Percentiles rank a stretch among this genome's conserved stretches.
Evolutionary conservation across 2,888 invertebrate genomes (phyloP).

Genomic region (Ophonus ardosiacus): DNA sequence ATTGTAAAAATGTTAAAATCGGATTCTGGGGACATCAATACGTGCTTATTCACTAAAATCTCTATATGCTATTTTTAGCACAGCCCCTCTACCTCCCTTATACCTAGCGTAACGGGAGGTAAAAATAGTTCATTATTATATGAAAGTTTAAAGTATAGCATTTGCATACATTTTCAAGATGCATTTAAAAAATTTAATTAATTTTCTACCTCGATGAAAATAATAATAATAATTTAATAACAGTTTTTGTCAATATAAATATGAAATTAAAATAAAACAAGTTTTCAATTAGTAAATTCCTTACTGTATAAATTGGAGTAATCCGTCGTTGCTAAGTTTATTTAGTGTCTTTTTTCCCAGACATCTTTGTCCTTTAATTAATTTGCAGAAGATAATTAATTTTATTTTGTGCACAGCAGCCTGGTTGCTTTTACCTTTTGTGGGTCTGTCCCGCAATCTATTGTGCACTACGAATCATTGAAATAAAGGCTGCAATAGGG

Average conservation of each 20-base stretch:
- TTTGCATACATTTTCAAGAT: too few relatives aligned
- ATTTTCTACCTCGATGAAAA: too few relatives aligned
- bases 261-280: not conserved
- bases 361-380: slow-evolving; percentile 41
- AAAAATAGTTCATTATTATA: too few relatives aligned
- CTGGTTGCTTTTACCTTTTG: not conserved
- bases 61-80: too few relatives aligned
- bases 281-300: not conserved
- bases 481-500: slow-evolving; percentile 11
- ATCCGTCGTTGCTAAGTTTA: not conserved
- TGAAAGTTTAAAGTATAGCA: too few relatives aligned
- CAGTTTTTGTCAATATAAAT: not conserved
- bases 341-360: not conserved
- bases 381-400: slow-evolving; percentile 42
- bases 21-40: too few relatives aligned
- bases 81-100: too few relatives aligned
- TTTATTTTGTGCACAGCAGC: not conserved
- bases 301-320: not conserved
- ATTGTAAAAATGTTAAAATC: too few relatives aligned
- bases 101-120: too few relatives aligned
- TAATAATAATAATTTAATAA: not conserved
- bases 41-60: too few relatives aligned
- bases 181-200: too few relatives aligned
- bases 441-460: not conserved
- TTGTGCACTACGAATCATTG: slow-evolving; percentile 31